Base-by-base conservation (phyloP, 2,113 vertebrate genomes). In the Psilopsiagon aurifrons region DNA sequence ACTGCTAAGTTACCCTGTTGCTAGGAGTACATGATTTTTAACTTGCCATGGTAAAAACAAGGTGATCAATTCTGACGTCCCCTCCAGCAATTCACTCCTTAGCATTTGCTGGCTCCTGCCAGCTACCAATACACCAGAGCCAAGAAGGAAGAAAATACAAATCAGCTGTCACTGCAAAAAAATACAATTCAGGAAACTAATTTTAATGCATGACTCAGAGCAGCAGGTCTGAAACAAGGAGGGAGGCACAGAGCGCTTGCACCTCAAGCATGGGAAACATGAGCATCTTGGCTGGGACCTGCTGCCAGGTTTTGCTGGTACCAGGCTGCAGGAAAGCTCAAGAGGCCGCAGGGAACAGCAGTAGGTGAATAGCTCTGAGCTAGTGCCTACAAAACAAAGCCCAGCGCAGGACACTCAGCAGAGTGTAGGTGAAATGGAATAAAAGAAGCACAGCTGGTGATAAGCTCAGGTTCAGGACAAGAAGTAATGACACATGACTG, bases 41-140 rank as follows among this genome's bases (percentile, higher is more conserved):
- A 69, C 74, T 60, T 91, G 63, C 52, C 33, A 7, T 11, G 73
- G 74, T 71, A 95, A 66, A 93, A 97, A 97, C 96, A 95, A 96
- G 90, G 73, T 95, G 97, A 97, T 97, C 92, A 90, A 95, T 97
- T 95, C 86, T 79, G 66, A 68, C 95, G 92, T 83, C 91, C 86
- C 94, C 86, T 94, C 43, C 84, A 20, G 92, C 70, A 46, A 89
- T 82, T 86, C 76, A 76, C 92, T 94, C 79, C 93, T 94, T 81
- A 86, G 92, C 69, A 94, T 91, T 88, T 70, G 44, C 64, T 28
- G 67, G 59, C 80, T 94, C 60, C 86, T 71, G 78, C 90, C 78
- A 83, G 46, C 82, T 73, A 88, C 57, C 83, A 88, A 51, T 71
- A 67, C 7, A 24, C 55, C n/a, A 5, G 6, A 62, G 86, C 69